Conservation (phyloP, 2,888 invertebrate genomes). For the Matsumyia berberina region DNA sequence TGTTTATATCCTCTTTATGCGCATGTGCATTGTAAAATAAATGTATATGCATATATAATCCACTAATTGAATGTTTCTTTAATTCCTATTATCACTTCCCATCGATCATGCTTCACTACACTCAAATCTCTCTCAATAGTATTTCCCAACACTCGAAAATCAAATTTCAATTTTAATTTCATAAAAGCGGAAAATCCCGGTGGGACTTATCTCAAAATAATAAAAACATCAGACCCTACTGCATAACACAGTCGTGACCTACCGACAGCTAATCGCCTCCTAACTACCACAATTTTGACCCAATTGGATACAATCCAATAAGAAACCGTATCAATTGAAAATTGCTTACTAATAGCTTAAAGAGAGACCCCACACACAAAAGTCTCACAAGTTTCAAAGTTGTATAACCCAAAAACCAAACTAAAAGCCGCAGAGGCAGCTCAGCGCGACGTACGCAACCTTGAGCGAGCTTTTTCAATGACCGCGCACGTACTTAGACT, state of each 20-base stretch:
- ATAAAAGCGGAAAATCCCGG: constrained; percentile 4
- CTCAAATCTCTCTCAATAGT: not conserved
- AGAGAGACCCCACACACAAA: constrained; percentile 1
- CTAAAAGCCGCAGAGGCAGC: not conserved
- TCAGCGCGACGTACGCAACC: constrained; percentile 17
- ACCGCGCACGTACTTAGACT: constrained; percentile 31
- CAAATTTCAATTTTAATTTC: constrained; percentile 1
- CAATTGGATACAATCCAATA: constrained; percentile 64
- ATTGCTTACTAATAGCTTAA: constrained; percentile 30
- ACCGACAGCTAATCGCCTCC: constrained; percentile 37
- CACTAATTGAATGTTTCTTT: no score
- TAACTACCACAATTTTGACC: constrained; percentile 58
- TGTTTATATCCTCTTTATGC: no score
- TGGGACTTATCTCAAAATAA: constrained; percentile 1
- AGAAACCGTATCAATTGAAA: constrained; percentile 46
- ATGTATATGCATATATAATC: no score
- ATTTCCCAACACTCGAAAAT: constrained; percentile 14
- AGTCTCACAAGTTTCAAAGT: not conserved
- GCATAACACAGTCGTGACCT: constrained; percentile 42
- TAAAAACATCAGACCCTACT: constrained; percentile 1
- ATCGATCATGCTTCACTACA: not conserved
- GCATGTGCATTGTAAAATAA: no score
- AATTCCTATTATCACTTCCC: no score
- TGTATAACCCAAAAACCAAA: constrained; percentile 9
- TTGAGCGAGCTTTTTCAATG: constrained; percentile 59